These are phyloP conservation scores for Rhinoptilus africanus DNA, from an alignment of 2,113 vertebrate genomes.

Conservation along the genomic window DNA sequence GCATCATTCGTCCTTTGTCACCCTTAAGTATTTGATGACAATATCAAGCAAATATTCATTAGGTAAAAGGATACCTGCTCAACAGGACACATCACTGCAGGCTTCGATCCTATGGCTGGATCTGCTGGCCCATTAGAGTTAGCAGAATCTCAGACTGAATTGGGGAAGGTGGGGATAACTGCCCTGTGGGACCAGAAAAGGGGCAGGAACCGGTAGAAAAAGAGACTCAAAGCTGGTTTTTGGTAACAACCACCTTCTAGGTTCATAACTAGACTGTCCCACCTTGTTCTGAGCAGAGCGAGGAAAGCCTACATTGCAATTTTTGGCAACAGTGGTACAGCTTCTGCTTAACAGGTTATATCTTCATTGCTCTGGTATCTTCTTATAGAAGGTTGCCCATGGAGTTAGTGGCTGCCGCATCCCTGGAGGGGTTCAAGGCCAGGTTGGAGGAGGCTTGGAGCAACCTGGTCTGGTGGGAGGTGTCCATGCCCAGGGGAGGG, in stretches of 20 bases:
- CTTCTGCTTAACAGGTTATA: background rate
- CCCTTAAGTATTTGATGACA: background rate
- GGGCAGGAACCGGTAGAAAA: background rate
- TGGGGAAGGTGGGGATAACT: background rate
- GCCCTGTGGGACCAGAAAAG: background rate
- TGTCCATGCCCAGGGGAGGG: no score
- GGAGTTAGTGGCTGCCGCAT: no score
- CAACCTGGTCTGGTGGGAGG: no score
- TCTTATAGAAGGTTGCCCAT: background rate
- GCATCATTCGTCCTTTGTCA: background rate
- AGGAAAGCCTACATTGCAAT: background rate
- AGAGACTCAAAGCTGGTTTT: background rate
- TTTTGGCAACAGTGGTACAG: background rate
- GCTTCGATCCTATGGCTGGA: background rate
- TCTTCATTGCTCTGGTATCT: background rate
- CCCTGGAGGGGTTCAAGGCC: no score
- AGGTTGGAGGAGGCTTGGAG: no score
- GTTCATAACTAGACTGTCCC: background rate
- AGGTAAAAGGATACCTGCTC: background rate
- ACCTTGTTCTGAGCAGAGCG: background rate
- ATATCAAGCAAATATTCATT: background rate
- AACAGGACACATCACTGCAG: background rate
- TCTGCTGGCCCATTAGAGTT: rapidly evolving
- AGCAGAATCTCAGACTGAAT: background rate
- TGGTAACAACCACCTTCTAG: background rate